Base-by-base conservation (phyloP, 2,113 vertebrate genomes). In the Heliornis fulica region DNA sequence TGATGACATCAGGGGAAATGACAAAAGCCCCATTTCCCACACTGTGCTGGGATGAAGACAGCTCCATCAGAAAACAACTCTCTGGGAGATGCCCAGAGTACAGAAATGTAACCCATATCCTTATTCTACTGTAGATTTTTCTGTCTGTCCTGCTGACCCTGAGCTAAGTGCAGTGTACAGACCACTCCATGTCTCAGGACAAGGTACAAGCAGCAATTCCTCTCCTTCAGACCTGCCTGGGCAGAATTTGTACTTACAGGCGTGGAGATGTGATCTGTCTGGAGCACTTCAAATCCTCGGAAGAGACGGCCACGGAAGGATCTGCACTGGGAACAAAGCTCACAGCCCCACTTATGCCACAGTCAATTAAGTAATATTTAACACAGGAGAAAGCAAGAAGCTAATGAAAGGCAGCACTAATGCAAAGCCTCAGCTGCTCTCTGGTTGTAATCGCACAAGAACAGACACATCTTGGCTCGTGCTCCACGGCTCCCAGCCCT, bases 281-380 rank as follows among this genome's bases (percentile, higher is more conserved):
- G 40, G 43, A 86, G 46, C 0, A 0, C 40, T 90, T 60, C 81
- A 84, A 87, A 82, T 34, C 70, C 78, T 57, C 87, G 34, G 63
- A 45, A 79, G 43, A 72, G 57, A 20, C 0, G 0, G 78, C 78
- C 43, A 36, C 56, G 36, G 53, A 68, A 60, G 7, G 9, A 43
- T 54, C 59, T 54, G 34, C 78, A 26, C 71, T 38, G 34, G 59
- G 57, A 93, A 72, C 84, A 95, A 72, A 83, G 87, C 75, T 63
- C 60, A 76, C 63, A 85, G 81, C 64, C 78, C 54, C 66, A 69
- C 81, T 87, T 74, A 91, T 2, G 82, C 87, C 87, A 87, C 81
- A 93, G 87, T 28, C 90, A 88, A 94, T 93, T 91, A 96, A 93
- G 56, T 25, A 85, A 93, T 87, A 85, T 95, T 96, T 93, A 90